Evolutionary conservation across 1,140 invertebrate species (phyloP), one percentile per base, ranked within the genome.

Genomic region (Drosophila fuyamai): DNA sequence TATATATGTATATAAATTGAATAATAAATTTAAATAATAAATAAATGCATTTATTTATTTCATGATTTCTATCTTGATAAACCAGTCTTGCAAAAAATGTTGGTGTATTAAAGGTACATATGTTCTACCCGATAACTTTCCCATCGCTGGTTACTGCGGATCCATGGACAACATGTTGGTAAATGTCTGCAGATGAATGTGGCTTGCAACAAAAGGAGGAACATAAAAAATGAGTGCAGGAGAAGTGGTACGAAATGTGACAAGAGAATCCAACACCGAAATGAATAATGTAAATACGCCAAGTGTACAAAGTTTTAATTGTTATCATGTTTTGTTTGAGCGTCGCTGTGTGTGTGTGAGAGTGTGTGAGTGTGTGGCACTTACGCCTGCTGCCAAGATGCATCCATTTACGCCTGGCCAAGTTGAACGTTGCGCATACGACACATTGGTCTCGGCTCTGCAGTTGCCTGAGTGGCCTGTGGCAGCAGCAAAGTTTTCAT

Each of bases 221-320:
- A 48, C 40, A 40, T 40, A 68, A 57, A 76, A 76, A 76, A 76
- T 56, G 56, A 59, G 55, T 29, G 65, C 53, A 36, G 56, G 38
- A 50, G 46, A 54, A 32, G 50, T 48, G 77, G 66, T 47, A 16
- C 9, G 43, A 38, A 86, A 86, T 86, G 83, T 88, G 83, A 86
- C 83, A 88, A 75, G 80, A 75, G 72, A 74, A 88, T 89, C 82
- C 82, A 88, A 80, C 84, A 77, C 47, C 76, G 67, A 83, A 88
- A 86, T 86, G 83, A 86, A 86, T 86, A 86, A 86, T 86, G 82
- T 88, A 88, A 86, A 86, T 82, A 88, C 83, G 83, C 76, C 83
- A 86, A 86, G 83, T 88, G 83, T 86, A 77, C 83, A 86, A 86
- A 86, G 76, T 86, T 86, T 86, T 86, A 86, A 86, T 86, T 86